These are phyloP conservation scores for Premnoplex brunnescens DNA, from an alignment of 2,797 vertebrate genomes.

Conservation along the genomic window DNA sequence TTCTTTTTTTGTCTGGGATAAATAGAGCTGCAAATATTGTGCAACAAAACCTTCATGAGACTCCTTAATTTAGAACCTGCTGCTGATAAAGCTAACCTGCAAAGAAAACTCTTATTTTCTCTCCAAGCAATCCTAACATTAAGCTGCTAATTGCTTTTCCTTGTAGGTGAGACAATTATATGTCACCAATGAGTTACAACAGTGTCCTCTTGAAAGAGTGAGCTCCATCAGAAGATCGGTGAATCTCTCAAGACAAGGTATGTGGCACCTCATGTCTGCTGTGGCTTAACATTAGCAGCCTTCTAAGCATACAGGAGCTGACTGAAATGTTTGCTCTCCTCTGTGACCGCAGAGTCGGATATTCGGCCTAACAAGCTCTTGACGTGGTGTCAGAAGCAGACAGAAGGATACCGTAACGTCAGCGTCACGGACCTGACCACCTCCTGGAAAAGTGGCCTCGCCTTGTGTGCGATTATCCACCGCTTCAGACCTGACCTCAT, in stretches of 20 bases:
- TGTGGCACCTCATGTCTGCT: neutral
- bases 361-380: constrained; percentile 88
- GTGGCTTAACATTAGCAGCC: neutral
- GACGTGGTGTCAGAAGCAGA: constrained; percentile 96
- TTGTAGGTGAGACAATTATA: constrained; percentile 90
- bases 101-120: neutral
- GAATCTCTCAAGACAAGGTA: constrained; percentile 86
- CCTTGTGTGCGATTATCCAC: constrained; percentile 93
- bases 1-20: neutral
- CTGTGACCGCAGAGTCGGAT: constrained; percentile 85
- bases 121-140: neutral
- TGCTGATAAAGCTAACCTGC: neutral
- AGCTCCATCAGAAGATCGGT: constrained; percentile 87
- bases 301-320: neutral
- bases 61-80: neutral
- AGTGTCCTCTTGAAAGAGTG: constrained; percentile 84
- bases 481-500: constrained; percentile 92
- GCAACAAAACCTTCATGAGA: neutral
- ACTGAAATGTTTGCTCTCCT: neutral
- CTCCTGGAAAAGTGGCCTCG: constrained; percentile 90
- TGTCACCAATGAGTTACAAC: constrained; percentile 85
- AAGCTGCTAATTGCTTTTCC: neutral
- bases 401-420: constrained; percentile 88
- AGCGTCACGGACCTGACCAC: constrained; percentile 85
- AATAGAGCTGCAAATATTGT: neutral